Conservation (phyloP, 2,888 invertebrate genomes). For the Agonopterix heracliana region DNA sequence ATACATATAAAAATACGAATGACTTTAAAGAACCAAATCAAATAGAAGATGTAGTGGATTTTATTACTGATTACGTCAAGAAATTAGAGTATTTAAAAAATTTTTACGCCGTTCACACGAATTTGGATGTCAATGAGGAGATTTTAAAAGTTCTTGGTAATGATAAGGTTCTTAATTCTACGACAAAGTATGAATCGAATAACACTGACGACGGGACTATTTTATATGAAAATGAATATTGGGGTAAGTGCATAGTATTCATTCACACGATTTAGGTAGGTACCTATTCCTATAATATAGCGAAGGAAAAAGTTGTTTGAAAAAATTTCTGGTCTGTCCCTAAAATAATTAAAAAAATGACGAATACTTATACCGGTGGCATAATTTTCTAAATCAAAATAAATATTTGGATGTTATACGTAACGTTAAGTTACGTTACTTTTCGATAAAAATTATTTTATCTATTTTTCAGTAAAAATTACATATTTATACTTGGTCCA, state of each 20-base stretch:
- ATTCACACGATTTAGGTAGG: no score
- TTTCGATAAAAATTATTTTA: no score
- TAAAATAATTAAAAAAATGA: no score
- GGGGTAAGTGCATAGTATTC: slow-evolving; percentile 38
- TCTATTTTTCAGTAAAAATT: no score
- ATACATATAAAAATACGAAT: background rate
- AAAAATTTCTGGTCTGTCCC: no score
- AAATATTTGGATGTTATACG: no score
- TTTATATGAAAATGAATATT: slow-evolving; percentile 35
- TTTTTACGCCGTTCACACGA: background rate
- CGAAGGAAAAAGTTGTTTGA: no score
- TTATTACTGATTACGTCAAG: slow-evolving; percentile 29
- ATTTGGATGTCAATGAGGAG: background rate
- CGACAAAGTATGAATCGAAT: slow-evolving; percentile 4
- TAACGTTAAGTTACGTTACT: no score
- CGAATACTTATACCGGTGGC: no score
- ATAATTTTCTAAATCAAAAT: no score
- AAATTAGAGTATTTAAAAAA: slow-evolving; percentile 31
- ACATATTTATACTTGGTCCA: no score
- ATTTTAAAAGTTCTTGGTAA: background rate
- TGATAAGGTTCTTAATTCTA: background rate
- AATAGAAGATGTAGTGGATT: slow-evolving; percentile 19
- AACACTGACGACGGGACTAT: slow-evolving; percentile 14
- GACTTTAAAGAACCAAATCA: slow-evolving; percentile 5
- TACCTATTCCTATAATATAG: no score